Evolutionary conservation across 2,888 invertebrate species (phyloP).

Genomic region (Baronia brevicornis): DNA sequence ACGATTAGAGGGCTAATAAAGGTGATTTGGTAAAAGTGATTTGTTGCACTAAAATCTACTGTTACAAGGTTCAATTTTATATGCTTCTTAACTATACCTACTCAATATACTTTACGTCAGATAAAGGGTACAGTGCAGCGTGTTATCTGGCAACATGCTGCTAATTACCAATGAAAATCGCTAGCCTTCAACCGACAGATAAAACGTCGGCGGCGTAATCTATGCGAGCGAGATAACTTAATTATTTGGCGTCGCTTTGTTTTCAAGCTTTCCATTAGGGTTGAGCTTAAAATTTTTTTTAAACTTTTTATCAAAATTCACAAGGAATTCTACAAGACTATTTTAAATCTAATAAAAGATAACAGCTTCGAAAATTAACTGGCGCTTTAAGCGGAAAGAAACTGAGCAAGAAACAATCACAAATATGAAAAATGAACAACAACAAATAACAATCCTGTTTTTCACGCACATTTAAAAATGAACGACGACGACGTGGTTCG

Average conservation of each 20-base stretch:
- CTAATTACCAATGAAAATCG: conserved; percentile 33
- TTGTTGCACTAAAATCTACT: background rate
- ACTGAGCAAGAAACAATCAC: too few species aligned
- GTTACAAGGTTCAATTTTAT: conserved; percentile 5
- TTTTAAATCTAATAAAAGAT: too few species aligned
- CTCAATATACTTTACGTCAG: conserved; percentile 2
- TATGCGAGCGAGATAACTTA: conserved; percentile 27
- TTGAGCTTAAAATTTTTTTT: background rate
- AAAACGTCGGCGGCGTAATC: conserved; percentile 32
- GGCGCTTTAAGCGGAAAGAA: too few species aligned
- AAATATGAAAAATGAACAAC: too few species aligned
- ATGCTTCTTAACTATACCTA: conserved; percentile 6
- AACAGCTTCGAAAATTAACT: too few species aligned
- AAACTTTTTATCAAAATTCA: background rate
- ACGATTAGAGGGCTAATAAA: too few species aligned
- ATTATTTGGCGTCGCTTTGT: conserved; percentile 22
- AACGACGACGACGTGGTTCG: too few species aligned
- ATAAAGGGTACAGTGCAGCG: background rate
- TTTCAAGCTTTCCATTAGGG: conserved; percentile 1
- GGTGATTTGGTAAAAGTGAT: background rate
- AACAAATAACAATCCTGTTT: too few species aligned
- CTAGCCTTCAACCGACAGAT: conserved; percentile 31
- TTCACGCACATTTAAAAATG: too few species aligned
- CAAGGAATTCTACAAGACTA: too few species aligned
- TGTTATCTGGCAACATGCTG: conserved; percentile 25